Evolutionary conservation across 1,140 invertebrate species (phyloP), one percentile per base, ranked within the genome.

Genomic region (Phthorimaea operculella): DNA sequence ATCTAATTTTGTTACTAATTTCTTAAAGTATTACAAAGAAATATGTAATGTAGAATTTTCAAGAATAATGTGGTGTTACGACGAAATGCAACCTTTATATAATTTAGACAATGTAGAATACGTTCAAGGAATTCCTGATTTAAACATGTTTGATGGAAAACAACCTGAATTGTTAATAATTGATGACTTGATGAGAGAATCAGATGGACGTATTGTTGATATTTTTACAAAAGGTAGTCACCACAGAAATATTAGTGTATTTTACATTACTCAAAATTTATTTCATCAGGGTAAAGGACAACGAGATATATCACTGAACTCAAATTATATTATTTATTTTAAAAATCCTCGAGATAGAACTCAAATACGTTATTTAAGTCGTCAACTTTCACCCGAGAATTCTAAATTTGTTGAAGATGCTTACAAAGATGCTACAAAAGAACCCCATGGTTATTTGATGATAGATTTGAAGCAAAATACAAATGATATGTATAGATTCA

Each of bases 181-280:
- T 36, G 76, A 82, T 68, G 79, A 85, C 66, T 54, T 84, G 6
- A 84, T 83, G 73, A 63, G 68, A 28, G 72, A 86, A 59, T 68
- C 66, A 21, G 69, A 78, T 62, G 63, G 60, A 18, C 56, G 61
- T 1, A 56, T 83, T 52, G 70, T 73, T 1, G 75, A 83, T 64
- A 64, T 86, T 11, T 83, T 83, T 61, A 80, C 79, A 8, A 79
- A 85, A 71, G 72, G 70, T 8, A 72, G 67, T 63, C 71, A 83
- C 65, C 36, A 39, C n/a, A 66, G 70, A 55, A 85, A 84, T 57
- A 55, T 82, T 14, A 82, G 70, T 62, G 78, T 82, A 21, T 76
- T 85, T 62, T 84, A 72, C 51, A 76, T 82, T 51, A 28, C 21
- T 4, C 21, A 28, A 28, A 28, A 28, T 28, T 28, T 28, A 28